Evolutionary conservation across 2,888 invertebrate species (phyloP), one percentile per base, ranked within the genome.

Genomic region (Drosophila paranaensis): DNA sequence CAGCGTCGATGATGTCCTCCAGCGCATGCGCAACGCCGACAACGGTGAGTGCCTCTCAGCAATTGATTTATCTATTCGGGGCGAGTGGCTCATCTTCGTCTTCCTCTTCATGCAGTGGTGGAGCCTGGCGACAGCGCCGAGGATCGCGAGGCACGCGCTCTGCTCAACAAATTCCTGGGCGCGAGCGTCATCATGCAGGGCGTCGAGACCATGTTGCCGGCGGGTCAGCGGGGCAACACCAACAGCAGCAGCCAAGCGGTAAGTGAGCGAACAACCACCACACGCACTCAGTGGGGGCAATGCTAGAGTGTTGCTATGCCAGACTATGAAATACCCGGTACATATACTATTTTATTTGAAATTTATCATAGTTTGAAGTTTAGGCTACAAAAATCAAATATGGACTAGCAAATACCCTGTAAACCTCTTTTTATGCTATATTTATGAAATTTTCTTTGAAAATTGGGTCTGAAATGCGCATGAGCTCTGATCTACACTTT

Each of bases 81-180:
- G 10, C 48, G 3, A n/a, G 5, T 16, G 11, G 6, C 16, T 50
- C 30, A 30, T 33, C 16, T 42, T 42, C 50, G 13, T 3, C n/a
- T 37, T 25, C 37, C 14, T 14, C 50, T 20, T 35, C 37, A 5
- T 20, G 13, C 48, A 95, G 95, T 95, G 90, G 93, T 94, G 71
- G 94, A 95, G 84, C 95, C 94, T 74, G 95, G 95, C 10, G 96
- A 96, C 90, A 94, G 94, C 2, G 91, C 92, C 37, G 96, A 96
- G 91, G 96, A 96, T 92, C 92, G 94, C 43, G 96, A 96, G 92
- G 96, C 96, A 43, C 94, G 96, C 63, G 95, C 95, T 71, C 94
- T 97, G 82, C 94, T 97, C 58, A 97, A 97, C 93, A 97, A 96
- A 94, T 97, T 97, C 93, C 94, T 97, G 58, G 97, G 97, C 65